phyloP scores from a whole-genome alignment of 2,888 invertebrate species.

The Rhagonycha fulva region DNA sequence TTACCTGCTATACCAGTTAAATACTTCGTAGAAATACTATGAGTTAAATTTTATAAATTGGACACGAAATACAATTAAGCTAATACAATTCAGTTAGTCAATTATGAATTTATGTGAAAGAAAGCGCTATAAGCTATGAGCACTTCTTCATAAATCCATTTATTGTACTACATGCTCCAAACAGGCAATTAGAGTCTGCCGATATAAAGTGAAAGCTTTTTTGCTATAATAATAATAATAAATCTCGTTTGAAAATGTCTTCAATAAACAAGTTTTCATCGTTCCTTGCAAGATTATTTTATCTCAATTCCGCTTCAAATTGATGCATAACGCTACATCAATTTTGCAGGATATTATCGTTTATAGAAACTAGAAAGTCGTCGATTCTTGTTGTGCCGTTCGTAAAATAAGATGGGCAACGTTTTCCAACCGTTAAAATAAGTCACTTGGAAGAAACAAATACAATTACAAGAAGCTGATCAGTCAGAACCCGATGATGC shows the following conservation, averaged over 20 bases:
- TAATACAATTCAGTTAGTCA: not conserved
- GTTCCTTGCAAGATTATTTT: not conserved
- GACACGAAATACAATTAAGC: too few species aligned
- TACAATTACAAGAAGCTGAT: conserved; percentile 35
- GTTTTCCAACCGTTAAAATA: conserved; percentile 29
- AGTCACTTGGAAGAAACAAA: conserved; percentile 35
- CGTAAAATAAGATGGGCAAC: conserved; percentile 30
- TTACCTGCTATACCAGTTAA: too few species aligned
- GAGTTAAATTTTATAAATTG: too few species aligned
- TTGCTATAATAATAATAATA: not conserved
- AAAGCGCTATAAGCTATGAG: not conserved
- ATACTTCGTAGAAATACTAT: too few species aligned
- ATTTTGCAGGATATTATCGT: conserved; percentile 2
- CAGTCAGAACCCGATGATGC: conserved; percentile 27
- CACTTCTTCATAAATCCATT: not conserved
- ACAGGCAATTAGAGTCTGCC: not conserved
- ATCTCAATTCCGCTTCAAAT: conserved; percentile 1
- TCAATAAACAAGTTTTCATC: conserved; percentile 3
- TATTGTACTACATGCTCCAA: not conserved
- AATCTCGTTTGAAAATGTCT: not conserved
- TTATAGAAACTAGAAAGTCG: conserved; percentile 12
- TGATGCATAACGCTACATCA: conserved; percentile 3
- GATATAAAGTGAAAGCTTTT: not conserved
- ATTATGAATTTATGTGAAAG: not conserved
- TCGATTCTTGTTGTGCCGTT: conserved; percentile 10